phyloP scores from a whole-genome alignment of 30 jellyfish, hydroid and myxozoan genomes.

The Nemopilema nomurai region DNA sequence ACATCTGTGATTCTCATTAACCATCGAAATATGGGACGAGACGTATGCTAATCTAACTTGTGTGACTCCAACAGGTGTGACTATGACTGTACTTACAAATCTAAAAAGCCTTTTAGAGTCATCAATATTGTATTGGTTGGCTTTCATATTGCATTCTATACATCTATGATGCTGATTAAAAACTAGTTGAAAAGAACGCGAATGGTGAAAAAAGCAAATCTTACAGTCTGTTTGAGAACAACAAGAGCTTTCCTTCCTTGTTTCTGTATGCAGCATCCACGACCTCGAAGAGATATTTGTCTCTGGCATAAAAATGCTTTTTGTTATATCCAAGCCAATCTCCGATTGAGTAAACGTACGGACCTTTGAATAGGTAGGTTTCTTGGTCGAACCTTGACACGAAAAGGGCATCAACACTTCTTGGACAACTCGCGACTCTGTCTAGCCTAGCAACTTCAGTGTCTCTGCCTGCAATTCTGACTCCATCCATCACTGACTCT shows the following conservation, averaged over 20 bases:
- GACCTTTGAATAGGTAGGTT: constrained; percentile 27
- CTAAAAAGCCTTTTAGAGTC: too few relatives aligned
- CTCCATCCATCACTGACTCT: background rate
- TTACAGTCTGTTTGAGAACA: constrained; percentile 43
- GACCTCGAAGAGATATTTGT: constrained; percentile 3
- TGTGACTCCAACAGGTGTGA: too few relatives aligned
- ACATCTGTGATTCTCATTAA: too few relatives aligned
- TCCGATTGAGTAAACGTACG: constrained; percentile 23
- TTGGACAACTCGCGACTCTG: constrained; percentile 19
- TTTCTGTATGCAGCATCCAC: constrained; percentile 51
- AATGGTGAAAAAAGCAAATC: constrained; percentile 1
- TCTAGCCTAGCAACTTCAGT: background rate
- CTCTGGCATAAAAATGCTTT: background rate
- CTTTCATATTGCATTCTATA: too few relatives aligned
- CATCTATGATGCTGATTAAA: background rate
- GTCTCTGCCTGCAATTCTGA: background rate
- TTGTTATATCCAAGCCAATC: constrained; percentile 20
- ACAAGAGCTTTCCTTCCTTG: constrained; percentile 23
- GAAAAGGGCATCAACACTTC: constrained; percentile 26
- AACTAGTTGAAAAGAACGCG: background rate
- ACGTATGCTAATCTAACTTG: too few relatives aligned
- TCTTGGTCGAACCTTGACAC: constrained; percentile 11
- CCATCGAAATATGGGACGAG: too few relatives aligned
- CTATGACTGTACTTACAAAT: too few relatives aligned
- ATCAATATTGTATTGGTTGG: too few relatives aligned